Conservation (phyloP, 2,888 invertebrate genomes). For the Zhengitettix transpicula region DNA sequence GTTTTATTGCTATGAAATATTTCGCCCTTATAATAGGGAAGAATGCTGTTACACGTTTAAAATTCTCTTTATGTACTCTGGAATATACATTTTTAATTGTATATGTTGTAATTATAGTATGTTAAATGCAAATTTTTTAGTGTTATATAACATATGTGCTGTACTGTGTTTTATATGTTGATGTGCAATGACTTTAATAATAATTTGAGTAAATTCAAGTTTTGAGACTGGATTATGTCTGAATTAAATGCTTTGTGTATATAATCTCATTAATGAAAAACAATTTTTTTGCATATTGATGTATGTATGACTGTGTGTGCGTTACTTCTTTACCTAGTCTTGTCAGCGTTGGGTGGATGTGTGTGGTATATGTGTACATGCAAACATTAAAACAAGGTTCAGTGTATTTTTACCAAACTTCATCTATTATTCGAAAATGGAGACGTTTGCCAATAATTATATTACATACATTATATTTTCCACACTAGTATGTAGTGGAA, state of each 20-base stretch:
- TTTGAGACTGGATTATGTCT: neutral
- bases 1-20: no score
- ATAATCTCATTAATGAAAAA: neutral
- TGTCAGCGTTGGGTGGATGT: conserved; percentile 1
- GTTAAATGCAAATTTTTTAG: no score
- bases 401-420: no score
- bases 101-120: neutral
- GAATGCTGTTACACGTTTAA: no score
- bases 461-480: no score
- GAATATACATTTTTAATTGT: neutral
- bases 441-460: no score
- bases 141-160: neutral
- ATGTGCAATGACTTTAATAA: conserved; percentile 1
- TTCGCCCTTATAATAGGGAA: no score
- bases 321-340: conserved; percentile 6
- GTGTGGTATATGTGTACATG: neutral
- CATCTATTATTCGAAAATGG: no score
- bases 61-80: neutral
- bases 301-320: neutral
- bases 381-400: neutral
- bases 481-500: no score
- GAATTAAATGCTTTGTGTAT: neutral
- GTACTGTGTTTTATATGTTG: neutral
- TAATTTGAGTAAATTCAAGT: neutral
- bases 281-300: neutral